Conservation (phyloP, 2,113 vertebrate genomes). For the Hippocampus guttulatus region DNA sequence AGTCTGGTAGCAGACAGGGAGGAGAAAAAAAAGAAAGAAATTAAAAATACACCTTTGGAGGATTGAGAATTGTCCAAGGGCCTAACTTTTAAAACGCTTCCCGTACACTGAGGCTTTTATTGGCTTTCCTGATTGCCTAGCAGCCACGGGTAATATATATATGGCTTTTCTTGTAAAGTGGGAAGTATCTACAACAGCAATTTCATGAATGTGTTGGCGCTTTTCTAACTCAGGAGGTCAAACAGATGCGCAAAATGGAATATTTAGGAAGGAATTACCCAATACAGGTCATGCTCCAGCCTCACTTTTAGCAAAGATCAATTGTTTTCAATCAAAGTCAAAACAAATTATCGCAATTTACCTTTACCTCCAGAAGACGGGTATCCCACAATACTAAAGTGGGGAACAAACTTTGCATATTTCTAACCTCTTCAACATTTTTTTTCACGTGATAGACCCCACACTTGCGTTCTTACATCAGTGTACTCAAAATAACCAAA, state of each 20-base stretch:
- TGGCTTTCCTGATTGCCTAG: constrained; percentile 35
- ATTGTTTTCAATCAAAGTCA: constrained; percentile 23
- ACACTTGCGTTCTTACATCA: too few species aligned
- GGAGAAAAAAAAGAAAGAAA: constrained; percentile 14
- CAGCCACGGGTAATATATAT: constrained; percentile 29
- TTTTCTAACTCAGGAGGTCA: constrained; percentile 25
- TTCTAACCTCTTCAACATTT: neutral
- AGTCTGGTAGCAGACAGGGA: constrained; percentile 5
- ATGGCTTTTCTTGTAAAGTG: constrained; percentile 14
- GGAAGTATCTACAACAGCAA: constrained; percentile 20
- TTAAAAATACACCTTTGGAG: constrained; percentile 23
- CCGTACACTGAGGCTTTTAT: constrained; percentile 28
- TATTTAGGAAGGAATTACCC: constrained; percentile 42
- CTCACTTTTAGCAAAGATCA: constrained; percentile 22
- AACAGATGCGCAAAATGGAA: constrained; percentile 33
- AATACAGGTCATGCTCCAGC: constrained; percentile 32
- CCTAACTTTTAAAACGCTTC: constrained; percentile 32
- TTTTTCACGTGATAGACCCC: too few species aligned
- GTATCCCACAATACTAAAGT: neutral
- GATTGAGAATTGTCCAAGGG: constrained; percentile 26
- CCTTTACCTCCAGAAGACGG: neutral
- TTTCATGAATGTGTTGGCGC: constrained; percentile 15
- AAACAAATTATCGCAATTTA: constrained; percentile 22
- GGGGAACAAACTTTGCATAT: neutral
- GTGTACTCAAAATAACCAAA: too few species aligned